Evolutionary conservation across 2,888 invertebrate species (phyloP).

Genomic region (Heteropelma amictum): DNA sequence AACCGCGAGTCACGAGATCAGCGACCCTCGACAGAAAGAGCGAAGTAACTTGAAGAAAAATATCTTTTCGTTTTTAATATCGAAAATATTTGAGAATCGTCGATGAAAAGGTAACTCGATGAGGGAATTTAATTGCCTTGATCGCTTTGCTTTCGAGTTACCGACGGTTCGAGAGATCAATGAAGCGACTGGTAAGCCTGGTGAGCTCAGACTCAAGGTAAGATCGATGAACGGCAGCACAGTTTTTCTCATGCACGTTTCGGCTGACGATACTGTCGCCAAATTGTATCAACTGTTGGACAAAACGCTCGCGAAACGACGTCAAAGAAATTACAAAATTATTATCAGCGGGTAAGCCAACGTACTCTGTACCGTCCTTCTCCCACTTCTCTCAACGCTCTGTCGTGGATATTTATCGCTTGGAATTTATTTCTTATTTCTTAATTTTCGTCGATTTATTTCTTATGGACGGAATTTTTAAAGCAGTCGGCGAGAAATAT

Average conservation of each 20-base stretch:
- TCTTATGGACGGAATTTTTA: no score
- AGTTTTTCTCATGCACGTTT: constrained; percentile 70
- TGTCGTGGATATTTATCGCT: neutral
- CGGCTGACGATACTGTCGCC: constrained; percentile 67
- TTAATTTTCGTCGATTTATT: no score
- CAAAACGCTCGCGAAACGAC: constrained; percentile 62
- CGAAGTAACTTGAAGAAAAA: constrained; percentile 53
- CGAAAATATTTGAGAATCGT: neutral
- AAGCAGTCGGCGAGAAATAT: no score
- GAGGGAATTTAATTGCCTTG: no score
- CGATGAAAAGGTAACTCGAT: neutral
- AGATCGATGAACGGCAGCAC: constrained; percentile 71
- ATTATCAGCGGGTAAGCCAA: constrained; percentile 69
- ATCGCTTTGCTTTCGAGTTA: constrained; percentile 60
- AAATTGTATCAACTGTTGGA: constrained; percentile 71
- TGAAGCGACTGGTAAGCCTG: constrained; percentile 63
- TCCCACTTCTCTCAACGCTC: neutral
- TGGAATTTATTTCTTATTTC: neutral
- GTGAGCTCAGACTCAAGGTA: constrained; percentile 68
- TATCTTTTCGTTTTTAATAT: neutral
- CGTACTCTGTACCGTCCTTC: neutral
- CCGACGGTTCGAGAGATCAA: constrained; percentile 70
- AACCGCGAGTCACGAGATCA: constrained; percentile 59
- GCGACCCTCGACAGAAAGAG: constrained; percentile 56
- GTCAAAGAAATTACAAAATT: constrained; percentile 67